Evolutionary conservation across 2,113 vertebrate genomes (phyloP).

Genomic region (Triplophysa siluroides): DNA sequence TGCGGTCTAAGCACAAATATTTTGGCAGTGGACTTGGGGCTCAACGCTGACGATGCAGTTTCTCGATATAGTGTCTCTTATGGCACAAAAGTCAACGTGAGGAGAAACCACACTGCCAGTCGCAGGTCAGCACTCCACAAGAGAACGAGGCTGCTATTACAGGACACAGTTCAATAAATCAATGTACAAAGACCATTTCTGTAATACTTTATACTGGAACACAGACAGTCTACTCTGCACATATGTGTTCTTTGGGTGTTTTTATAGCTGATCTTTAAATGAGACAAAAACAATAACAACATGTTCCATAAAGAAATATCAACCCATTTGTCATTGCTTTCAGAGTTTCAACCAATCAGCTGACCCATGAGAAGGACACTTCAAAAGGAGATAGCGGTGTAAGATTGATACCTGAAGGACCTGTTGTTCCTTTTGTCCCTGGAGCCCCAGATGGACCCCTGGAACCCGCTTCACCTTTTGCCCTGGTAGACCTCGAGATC

Average conservation of each 20-base stretch:
- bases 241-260: background rate
- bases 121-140: constrained; percentile 45
- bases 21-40: constrained; percentile 47
- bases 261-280: background rate
- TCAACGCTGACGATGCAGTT: constrained; percentile 43
- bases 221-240: background rate
- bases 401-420: constrained; percentile 79
- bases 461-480: constrained; percentile 77
- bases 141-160: constrained; percentile 35
- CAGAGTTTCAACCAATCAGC: no score
- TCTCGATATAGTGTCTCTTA: constrained; percentile 51
- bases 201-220: background rate
- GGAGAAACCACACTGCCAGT: constrained; percentile 56
- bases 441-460: constrained; percentile 77
- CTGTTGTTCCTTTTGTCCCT: constrained; percentile 76
- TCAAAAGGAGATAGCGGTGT: background rate
- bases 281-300: no score
- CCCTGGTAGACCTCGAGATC: constrained; percentile 74
- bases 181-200: constrained; percentile 18
- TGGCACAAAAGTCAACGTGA: constrained; percentile 43
- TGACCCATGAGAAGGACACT: no score
- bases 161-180: constrained; percentile 1
- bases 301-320: no score
- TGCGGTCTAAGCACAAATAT: constrained; percentile 56
- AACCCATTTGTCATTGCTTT: no score